Evolutionary conservation across 1,140 invertebrate species (phyloP).

Genomic region (Bombus superbus): DNA sequence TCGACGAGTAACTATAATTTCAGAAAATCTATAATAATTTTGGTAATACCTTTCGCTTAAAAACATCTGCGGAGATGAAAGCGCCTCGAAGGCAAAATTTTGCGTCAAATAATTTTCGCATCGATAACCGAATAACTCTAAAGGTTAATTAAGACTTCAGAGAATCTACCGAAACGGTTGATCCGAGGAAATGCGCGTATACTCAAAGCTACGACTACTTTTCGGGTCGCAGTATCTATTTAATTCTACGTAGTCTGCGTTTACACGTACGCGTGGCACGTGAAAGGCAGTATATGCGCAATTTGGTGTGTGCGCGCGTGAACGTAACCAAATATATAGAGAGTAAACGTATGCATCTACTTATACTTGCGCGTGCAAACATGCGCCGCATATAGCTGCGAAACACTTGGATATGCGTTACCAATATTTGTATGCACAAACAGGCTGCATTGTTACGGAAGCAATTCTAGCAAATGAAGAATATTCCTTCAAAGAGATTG

Average conservation of each 20-base stretch:
- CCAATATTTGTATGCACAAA: constrained; percentile 23
- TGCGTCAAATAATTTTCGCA: too few relatives aligned
- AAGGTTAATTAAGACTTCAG: not conserved
- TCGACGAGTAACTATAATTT: too few relatives aligned
- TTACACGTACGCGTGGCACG: too few relatives aligned
- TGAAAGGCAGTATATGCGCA: not conserved
- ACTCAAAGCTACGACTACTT: not conserved
- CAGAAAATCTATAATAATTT: too few relatives aligned
- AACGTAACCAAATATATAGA: constrained; percentile 11
- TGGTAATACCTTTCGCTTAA: too few relatives aligned
- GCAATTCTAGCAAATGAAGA: not conserved
- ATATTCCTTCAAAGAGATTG: not conserved
- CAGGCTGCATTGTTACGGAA: constrained; percentile 9
- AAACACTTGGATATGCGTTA: not conserved
- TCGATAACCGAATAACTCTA: not conserved
- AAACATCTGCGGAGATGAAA: too few relatives aligned
- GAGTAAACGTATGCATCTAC: constrained; percentile 20
- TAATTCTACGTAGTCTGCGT: not conserved
- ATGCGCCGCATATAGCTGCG: not conserved
- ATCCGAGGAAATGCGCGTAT: too few relatives aligned
- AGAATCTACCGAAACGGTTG: too few relatives aligned
- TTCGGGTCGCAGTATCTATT: not conserved
- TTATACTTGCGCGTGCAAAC: constrained; percentile 10
- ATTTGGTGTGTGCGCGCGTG: not conserved
- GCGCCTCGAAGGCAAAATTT: not conserved